phyloP scores from a whole-genome alignment of 1,140 invertebrate genomes.

The Anastrepha obliqua region DNA sequence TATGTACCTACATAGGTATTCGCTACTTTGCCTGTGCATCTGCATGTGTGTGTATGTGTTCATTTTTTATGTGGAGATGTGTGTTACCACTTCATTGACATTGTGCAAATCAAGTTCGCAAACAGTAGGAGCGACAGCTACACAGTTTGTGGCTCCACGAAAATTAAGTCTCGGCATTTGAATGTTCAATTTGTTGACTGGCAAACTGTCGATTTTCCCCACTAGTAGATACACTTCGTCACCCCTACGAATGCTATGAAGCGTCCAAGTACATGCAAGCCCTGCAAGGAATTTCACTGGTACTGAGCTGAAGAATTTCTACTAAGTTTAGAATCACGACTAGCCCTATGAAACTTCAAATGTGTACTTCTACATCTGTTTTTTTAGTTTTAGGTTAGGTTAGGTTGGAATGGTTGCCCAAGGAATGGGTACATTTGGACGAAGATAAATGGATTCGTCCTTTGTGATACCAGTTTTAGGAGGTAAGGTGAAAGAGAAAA shows the following conservation, averaged over 20 bases:
- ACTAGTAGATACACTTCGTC: not conserved
- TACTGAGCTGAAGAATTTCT: too few species aligned
- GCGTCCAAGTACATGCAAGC: not conserved
- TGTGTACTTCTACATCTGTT: too few species aligned
- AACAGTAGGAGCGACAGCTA: conserved; percentile 19
- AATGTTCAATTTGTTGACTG: conserved; percentile 50
- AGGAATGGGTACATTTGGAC: too few species aligned
- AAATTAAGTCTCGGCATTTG: conserved; percentile 41
- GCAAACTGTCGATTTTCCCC: conserved; percentile 32
- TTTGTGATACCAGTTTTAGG: too few species aligned
- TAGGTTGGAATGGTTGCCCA: too few species aligned
- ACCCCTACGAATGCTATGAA: not conserved
- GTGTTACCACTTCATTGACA: conserved; percentile 46
- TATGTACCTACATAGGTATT: not conserved
- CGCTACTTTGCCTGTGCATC: too few species aligned
- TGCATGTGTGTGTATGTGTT: not conserved
- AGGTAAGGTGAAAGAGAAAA: too few species aligned
- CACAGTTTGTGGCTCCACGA: conserved; percentile 31
- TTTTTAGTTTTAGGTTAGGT: too few species aligned
- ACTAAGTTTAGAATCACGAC: too few species aligned
- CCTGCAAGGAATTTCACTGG: too few species aligned
- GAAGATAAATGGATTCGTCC: too few species aligned
- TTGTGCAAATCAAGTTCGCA: conserved; percentile 49
- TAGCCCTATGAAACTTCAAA: too few species aligned
- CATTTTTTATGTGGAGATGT: conserved; percentile 17